These are phyloP conservation scores for Marasmarcha lunaedactyla DNA, from an alignment of 2,888 invertebrate species.

Conservation along the genomic window DNA sequence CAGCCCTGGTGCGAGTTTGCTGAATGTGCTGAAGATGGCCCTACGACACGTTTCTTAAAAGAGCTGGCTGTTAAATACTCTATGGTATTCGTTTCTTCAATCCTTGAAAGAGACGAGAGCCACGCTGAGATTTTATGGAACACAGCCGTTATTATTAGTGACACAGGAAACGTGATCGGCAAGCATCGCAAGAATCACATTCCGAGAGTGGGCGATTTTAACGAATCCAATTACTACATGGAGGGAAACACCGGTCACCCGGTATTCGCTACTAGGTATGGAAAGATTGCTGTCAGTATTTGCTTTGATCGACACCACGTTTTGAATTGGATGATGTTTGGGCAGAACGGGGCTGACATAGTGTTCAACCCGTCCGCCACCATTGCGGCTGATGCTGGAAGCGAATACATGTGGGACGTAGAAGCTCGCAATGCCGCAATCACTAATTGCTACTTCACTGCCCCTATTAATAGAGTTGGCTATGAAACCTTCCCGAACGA, in stretches of 20 bases:
- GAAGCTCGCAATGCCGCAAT: constrained; percentile 97
- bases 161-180: constrained; percentile 90
- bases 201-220: constrained; percentile 97
- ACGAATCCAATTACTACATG: constrained; percentile 98
- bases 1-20: constrained; percentile 98
- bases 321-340: constrained; percentile 98
- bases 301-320: constrained; percentile 99
- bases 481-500: constrained; percentile 81
- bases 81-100: constrained; percentile 96
- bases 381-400: constrained; percentile 74
- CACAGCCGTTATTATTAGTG: constrained; percentile 94
- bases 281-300: constrained; percentile 93
- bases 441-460: constrained; percentile 95
- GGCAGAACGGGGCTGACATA: constrained; percentile 96
- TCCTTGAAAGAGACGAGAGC: constrained; percentile 90
- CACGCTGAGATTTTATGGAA: constrained; percentile 95
- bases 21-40: constrained; percentile 90
- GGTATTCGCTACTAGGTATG: constrained; percentile 89
- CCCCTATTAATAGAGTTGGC: constrained; percentile 95
- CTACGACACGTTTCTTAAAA: constrained; percentile 85
- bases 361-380: constrained; percentile 99
- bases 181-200: constrained; percentile 99
- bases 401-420: constrained; percentile 96
- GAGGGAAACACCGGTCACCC: constrained; percentile 97
- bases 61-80: constrained; percentile 85